Base-by-base conservation (phyloP, 2,113 vertebrate species). In the Notechis scutatus region DNA sequence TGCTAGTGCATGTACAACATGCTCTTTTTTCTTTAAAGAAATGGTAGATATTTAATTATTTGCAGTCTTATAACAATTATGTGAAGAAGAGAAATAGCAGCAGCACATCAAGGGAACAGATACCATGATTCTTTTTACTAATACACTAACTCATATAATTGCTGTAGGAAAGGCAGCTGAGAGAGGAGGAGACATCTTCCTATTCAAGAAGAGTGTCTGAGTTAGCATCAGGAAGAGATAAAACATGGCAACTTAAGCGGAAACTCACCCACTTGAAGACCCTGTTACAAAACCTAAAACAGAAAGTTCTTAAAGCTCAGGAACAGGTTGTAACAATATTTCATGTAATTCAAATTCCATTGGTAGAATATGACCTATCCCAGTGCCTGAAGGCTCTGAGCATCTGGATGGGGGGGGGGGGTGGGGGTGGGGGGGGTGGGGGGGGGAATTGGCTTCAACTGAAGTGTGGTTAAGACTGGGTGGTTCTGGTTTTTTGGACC, bases 171-270 rank as follows among this genome's bases (percentile, higher is more conserved):
- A 93, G 92, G 47, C 81, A 92, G 85, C 92, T 91, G 47, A 94
- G 88, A 87, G 94, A 93, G 54, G 52, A 50, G 11, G 61, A 93
- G 39, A 94, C 34, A 45, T 92, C 91, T 47, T 94, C 93, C 74
- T 93, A 93, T 96, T 95, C 96, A 94, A 96, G 93, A 92, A 4
- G 2, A 42, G 95, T 94, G 55, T 92, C 81, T 85, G 54, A 96
- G 42, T 86, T 89, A 6, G 88, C 56, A 11, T 94, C 59, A 20
- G 34, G 0, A 0, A 14, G 94, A 87, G 92, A 96, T 26, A 95
- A 94, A 91, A 91, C 91, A 2, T 92, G 34, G 93, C 93, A 96
- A 74, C 91, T 94, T 15, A 87, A 95, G 91, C 86, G 94, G 24
- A 54, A 57, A 8, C 61, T 94, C 39, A 45, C 85, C 94, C 90